A percentile compares a stretch with the other conserved stretches of the same genome.
Conservation (phyloP, 2,113 vertebrate species). For the Psittacula cyanocephala region DNA sequence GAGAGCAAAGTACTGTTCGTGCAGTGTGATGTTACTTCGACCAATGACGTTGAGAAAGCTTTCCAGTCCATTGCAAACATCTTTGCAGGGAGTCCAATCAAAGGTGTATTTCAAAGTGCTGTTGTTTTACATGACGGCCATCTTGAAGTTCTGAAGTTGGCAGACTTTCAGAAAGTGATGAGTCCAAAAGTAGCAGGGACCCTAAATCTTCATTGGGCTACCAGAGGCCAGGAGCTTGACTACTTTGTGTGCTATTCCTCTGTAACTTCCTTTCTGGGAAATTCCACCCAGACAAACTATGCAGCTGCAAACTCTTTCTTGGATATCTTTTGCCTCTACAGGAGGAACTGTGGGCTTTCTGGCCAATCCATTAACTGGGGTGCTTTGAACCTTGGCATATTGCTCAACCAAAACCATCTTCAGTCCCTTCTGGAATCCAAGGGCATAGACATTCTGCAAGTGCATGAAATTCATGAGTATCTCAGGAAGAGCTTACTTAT, state of each 20-base stretch:
- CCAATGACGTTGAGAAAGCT: slow-evolving; percentile 70
- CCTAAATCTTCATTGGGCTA: slow-evolving; percentile 83
- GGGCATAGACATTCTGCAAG: slow-evolving; percentile 79
- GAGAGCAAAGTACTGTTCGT: slow-evolving; percentile 64
- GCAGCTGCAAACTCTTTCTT: slow-evolving; percentile 89
- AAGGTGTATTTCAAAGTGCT: slow-evolving; percentile 87
- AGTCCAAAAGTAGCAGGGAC: slow-evolving; percentile 83
- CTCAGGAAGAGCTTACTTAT: slow-evolving; percentile 74
- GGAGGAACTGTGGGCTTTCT: slow-evolving; percentile 80
- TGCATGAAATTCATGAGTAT: slow-evolving; percentile 76
- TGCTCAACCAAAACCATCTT: slow-evolving; percentile 77
- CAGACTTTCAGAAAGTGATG: slow-evolving; percentile 80
- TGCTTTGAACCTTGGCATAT: slow-evolving; percentile 80
- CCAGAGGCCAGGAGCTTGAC: slow-evolving; percentile 77
- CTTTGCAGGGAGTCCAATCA: slow-evolving; percentile 74
- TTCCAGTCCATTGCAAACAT: slow-evolving; percentile 65
- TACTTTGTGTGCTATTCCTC: slow-evolving; percentile 90
- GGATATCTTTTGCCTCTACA: slow-evolving; percentile 83
- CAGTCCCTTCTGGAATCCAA: slow-evolving; percentile 78
- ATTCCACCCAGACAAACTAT: slow-evolving; percentile 83
- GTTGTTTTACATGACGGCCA: slow-evolving; percentile 78
- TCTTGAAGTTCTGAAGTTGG: slow-evolving; percentile 75
- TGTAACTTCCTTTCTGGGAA: slow-evolving; percentile 84
- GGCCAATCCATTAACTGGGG: slow-evolving; percentile 89
- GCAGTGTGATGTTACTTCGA: slow-evolving; percentile 77